Evolutionary conservation across 1,140 invertebrate genomes (phyloP).

Genomic region (Scaptomyza hsui): DNA sequence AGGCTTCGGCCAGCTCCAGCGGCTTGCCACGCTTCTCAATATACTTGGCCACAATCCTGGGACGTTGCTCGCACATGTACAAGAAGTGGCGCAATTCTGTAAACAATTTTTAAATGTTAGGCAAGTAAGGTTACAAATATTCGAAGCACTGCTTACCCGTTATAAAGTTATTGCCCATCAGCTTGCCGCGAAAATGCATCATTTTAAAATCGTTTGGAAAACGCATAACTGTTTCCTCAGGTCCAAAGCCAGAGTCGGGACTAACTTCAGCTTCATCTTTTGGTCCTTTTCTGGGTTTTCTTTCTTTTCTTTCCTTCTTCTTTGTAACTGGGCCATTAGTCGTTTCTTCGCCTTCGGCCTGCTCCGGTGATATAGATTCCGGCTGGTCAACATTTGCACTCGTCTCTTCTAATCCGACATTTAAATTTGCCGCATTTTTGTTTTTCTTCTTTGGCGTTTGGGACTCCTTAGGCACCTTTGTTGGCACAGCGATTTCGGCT

Average conservation of each 20-base stretch:
- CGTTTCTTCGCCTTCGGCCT: slow-evolving; percentile 20
- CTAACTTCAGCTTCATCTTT: slow-evolving; percentile 52
- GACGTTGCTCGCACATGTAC: slow-evolving; percentile 82
- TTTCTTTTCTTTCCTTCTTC: slow-evolving; percentile 26
- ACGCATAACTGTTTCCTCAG: slow-evolving; percentile 46
- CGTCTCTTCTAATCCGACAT: neutral
- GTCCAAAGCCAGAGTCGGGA: slow-evolving; percentile 68
- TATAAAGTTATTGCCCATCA: slow-evolving; percentile 70
- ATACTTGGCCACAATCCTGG: slow-evolving; percentile 86
- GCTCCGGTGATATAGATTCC: neutral
- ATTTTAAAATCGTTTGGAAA: slow-evolving; percentile 82
- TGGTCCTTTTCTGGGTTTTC: neutral
- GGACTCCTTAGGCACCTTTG: slow-evolving; percentile 64
- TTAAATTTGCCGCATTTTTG: slow-evolving; percentile 18
- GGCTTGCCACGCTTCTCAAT: slow-evolving; percentile 88
- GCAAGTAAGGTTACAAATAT: neutral
- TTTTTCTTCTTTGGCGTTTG: slow-evolving; percentile 67
- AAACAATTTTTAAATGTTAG: neutral
- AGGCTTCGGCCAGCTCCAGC: slow-evolving; percentile 87
- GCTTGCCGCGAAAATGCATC: slow-evolving; percentile 69
- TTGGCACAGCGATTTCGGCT: slow-evolving; percentile 66
- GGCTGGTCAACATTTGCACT: neutral
- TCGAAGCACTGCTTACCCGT: slow-evolving; percentile 59
- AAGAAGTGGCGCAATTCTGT: slow-evolving; percentile 86
- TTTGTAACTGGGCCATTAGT: slow-evolving; percentile 1